Evolutionary conservation across 2,888 invertebrate species (phyloP), one percentile per base, ranked within the genome.

Genomic region (Sinodicranocentrus sp.): DNA sequence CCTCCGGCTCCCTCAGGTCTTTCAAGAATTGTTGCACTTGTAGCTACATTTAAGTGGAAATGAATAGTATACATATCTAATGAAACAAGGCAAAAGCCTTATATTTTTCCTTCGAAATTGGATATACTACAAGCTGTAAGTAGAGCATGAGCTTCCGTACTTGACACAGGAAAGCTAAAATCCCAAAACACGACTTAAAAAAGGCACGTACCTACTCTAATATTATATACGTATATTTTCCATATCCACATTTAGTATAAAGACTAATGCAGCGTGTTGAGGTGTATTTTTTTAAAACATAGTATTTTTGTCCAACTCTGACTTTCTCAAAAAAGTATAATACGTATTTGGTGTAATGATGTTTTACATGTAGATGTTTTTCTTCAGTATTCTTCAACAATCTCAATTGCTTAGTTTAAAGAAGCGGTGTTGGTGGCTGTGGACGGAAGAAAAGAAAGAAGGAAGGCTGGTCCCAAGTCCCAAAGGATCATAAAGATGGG

Each of bases 401-500:
- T 76, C 67, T 52, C 57, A 63, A 63, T 33, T 72, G 61, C 73
- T 63, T 19, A 19, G n/a, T 39, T 75, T 19, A 57, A 59, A 43
- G 54, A 8, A 57, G 17, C 1, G n/a, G 33, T 26, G 8, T 44
- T 10, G n/a, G 33, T 26, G 8, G 59, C 28, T 44, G 68, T 59
- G 59, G 63, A 54, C 65, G 17, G 3, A 23, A 52, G 23, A 28
- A 52, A 72, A 78, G 68, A 70, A 72, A 54, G 39, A 28, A 80
- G 70, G 72, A 80, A 72, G 79, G 71, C 17, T 63, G 54, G 57
- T 71, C 67, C 68, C 77, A 67, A 71, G 63, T 72, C 79, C 72
- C 79, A 6, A 26, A 26, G 79, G 79, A 80, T 80, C 84, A 84
- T 84, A 84, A 84, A 84, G 80, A 84, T 84, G 80, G 84, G 48